Conservation (phyloP, 2,113 vertebrate genomes). For the Archocentrus centrarchus region DNA sequence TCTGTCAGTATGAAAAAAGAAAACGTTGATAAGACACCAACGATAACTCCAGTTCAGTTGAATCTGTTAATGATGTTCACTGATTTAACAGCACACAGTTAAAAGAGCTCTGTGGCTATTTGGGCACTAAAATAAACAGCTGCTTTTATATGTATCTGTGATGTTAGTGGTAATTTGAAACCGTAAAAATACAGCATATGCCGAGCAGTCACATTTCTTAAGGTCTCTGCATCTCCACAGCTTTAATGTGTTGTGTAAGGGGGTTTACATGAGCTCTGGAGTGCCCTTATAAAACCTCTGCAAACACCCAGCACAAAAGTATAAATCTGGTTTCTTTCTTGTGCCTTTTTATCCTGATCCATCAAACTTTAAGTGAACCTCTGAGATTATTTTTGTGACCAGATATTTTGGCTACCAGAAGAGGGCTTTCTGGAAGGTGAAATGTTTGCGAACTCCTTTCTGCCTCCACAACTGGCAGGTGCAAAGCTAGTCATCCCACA, state of each 20-base stretch:
- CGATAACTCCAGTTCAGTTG: not conserved
- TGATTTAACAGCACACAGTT: not conserved
- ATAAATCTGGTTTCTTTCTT: constrained; percentile 29
- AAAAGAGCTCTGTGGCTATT: not conserved
- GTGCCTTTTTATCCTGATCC: constrained; percentile 7
- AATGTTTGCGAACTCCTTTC: constrained; percentile 17
- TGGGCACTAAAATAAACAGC: not conserved
- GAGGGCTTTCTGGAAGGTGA: not conserved
- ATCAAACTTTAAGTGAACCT: constrained; percentile 22
- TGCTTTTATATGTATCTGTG: not conserved
- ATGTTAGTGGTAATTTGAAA: not conserved
- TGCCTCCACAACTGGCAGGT: constrained; percentile 41
- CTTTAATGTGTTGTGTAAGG: constrained; percentile 29
- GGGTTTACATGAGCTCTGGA: constrained; percentile 23
- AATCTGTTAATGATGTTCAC: constrained; percentile 11
- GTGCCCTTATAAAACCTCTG: constrained; percentile 7
- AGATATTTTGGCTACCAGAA: constrained; percentile 34
- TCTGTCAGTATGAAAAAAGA: not conserved
- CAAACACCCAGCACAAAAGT: constrained; percentile 16
- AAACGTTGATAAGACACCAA: not conserved
- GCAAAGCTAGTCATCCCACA: constrained; percentile 38
- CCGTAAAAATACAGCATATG: not conserved
- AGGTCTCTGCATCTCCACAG: not conserved
- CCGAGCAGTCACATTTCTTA: constrained; percentile 11
- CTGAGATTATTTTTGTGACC: constrained; percentile 24